A percentile compares a stretch with the other conserved stretches of the same genome.
Conservation (phyloP, 2,797 vertebrate species). For the Sardinella longiceps region DNA sequence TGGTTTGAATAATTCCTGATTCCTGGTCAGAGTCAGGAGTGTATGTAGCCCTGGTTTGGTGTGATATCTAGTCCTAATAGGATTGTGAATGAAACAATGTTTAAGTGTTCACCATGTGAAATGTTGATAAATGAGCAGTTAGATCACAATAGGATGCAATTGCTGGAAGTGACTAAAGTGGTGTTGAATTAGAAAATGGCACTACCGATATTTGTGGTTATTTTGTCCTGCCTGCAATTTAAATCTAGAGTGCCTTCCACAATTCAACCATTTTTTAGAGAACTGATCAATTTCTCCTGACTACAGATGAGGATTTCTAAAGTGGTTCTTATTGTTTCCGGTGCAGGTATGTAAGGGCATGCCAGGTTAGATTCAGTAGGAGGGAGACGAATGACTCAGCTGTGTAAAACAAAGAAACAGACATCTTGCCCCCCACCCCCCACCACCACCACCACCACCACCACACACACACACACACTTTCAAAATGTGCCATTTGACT, state of each 20-base stretch:
- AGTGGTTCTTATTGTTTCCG: background rate
- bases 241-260: background rate
- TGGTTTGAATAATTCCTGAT: background rate
- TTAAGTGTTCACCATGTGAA: too few relatives aligned
- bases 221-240: background rate
- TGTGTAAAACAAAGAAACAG: background rate
- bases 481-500: conserved; percentile 24
- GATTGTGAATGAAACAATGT: too few relatives aligned
- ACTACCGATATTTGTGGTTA: background rate
- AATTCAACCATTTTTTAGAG: background rate
- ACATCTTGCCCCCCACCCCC: conserved; percentile 2
- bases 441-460: too few relatives aligned
- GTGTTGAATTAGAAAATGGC: too few relatives aligned
- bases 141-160: background rate
- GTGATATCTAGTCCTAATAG: too few relatives aligned
- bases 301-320: background rate
- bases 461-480: too few relatives aligned
- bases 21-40: background rate
- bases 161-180: background rate
- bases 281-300: background rate
- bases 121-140: background rate
- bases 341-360: background rate
- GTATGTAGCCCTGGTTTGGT: background rate
- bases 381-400: background rate
- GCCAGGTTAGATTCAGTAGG: background rate